These are phyloP conservation scores for Sphaerodactylus townsendi DNA, from an alignment of 2,113 vertebrate genomes.

Conservation along the genomic window DNA sequence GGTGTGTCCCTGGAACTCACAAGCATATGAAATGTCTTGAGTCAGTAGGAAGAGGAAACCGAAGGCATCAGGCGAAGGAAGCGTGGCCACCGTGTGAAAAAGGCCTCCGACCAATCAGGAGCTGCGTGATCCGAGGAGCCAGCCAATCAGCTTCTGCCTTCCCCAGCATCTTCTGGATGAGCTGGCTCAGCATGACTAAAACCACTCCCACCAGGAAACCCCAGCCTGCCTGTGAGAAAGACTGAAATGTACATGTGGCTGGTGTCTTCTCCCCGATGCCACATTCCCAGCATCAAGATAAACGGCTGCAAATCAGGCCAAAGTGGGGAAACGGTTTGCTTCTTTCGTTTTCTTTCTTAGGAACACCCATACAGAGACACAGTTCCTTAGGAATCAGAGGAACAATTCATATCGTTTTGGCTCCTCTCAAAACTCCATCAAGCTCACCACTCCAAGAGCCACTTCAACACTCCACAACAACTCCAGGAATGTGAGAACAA, in stretches of 20 bases:
- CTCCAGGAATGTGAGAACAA: not conserved
- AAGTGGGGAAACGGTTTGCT: too few species aligned
- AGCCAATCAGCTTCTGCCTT: not conserved
- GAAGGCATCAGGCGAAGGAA: not conserved
- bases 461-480: not conserved
- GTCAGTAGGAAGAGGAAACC: not conserved
- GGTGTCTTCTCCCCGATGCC: not conserved
- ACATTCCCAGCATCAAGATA: not conserved
- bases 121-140: not conserved
- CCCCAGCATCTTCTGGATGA: not conserved
- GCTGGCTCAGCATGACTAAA: not conserved
- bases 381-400: not conserved
- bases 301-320: not conserved
- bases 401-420: not conserved
- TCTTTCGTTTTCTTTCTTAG: not conserved
- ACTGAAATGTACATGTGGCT: not conserved
- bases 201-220: not conserved
- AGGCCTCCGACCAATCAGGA: not conserved
- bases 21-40: not conserved
- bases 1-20: not conserved
- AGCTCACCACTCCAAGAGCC: not conserved
- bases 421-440: not conserved
- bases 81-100: conserved; percentile 3
- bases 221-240: not conserved
- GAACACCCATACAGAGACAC: not conserved